These are phyloP conservation scores for Sweltsa coloradensis DNA, from an alignment of 1,140 invertebrate species.

Conservation along the genomic window DNA sequence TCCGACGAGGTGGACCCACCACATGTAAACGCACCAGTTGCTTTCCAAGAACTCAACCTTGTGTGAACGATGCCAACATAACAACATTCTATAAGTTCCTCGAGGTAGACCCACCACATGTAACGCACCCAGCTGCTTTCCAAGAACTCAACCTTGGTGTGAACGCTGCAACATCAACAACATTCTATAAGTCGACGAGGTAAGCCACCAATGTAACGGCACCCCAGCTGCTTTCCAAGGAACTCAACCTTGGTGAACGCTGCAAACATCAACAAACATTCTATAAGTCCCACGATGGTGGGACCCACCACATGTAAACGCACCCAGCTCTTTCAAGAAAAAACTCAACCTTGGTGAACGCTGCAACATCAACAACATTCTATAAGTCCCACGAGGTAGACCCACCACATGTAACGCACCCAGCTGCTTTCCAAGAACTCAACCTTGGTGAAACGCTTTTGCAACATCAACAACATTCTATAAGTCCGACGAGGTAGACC, in stretches of 20 bases:
- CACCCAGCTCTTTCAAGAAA: too few species aligned
- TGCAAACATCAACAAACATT: too few species aligned
- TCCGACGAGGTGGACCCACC: slow-evolving; percentile 75
- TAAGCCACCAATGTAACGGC: slow-evolving; percentile 81
- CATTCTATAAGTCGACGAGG: slow-evolving; percentile 40
- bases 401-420: slow-evolving; percentile 84
- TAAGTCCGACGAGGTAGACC: slow-evolving; percentile 76
- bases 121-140: slow-evolving; percentile 65
- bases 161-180: slow-evolving; percentile 38
- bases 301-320: slow-evolving; percentile 86
- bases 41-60: slow-evolving; percentile 85
- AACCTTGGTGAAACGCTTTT: slow-evolving; percentile 46
- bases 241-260: too few species aligned
- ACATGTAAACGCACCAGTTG: slow-evolving; percentile 81
- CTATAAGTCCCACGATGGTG: slow-evolving; percentile 76
- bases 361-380: slow-evolving; percentile 82
- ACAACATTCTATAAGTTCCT: too few species aligned
- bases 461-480: too few species aligned
- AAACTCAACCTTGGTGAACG: slow-evolving; percentile 86
- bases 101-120: slow-evolving; percentile 85
- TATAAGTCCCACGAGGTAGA: slow-evolving; percentile 75
- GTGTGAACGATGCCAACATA: slow-evolving; percentile 81
- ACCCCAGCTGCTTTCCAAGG: slow-evolving; percentile 80
- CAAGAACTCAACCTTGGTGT: slow-evolving; percentile 52
- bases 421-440: slow-evolving; percentile 56